These are phyloP conservation scores for Drosophila paucipuncta DNA, from an alignment of 2,888 invertebrate genomes.

Conservation along the genomic window DNA sequence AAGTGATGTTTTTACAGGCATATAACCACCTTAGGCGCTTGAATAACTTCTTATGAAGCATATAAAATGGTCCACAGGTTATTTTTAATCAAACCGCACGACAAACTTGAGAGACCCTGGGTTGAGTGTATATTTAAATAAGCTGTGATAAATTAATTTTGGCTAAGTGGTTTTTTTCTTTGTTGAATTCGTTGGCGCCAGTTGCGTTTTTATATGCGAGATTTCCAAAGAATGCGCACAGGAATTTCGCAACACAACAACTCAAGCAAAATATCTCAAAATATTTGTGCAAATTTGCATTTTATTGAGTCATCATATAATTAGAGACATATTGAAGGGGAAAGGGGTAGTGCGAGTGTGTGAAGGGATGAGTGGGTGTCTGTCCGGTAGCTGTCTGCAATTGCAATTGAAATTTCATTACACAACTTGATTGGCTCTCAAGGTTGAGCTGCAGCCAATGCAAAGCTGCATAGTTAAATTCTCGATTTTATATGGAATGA, in stretches of 20 bases:
- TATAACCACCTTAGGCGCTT: not conserved
- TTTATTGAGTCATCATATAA: conserved; percentile 54
- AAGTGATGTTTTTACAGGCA: not conserved
- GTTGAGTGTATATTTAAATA: conserved; percentile 9
- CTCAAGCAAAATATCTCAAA: conserved; percentile 18
- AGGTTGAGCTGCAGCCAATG: conserved; percentile 25
- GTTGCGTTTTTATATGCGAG: conserved; percentile 58
- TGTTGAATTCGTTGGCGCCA: conserved; percentile 49
- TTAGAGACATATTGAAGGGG: not conserved
- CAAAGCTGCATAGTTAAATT: conserved; percentile 25
- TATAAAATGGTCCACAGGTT: not conserved
- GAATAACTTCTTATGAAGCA: not conserved
- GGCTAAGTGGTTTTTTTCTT: conserved; percentile 15
- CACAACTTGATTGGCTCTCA: conserved; percentile 29
- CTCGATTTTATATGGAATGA: conserved; percentile 52
- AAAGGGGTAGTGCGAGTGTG: not conserved
- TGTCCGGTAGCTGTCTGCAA: conserved; percentile 28
- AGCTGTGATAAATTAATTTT: conserved; percentile 34
- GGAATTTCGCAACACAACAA: conserved; percentile 60
- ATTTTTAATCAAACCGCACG: not conserved
- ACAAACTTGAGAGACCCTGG: not conserved
- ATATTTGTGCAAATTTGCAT: conserved; percentile 52
- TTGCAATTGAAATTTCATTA: conserved; percentile 43
- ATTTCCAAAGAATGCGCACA: conserved; percentile 72
- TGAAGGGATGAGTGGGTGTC: too few relatives aligned